A percentile compares a stretch with the other conserved stretches of the same genome.
phyloP scores from a whole-genome alignment of 2,888 invertebrate species.

The Parochlus steinenii region DNA sequence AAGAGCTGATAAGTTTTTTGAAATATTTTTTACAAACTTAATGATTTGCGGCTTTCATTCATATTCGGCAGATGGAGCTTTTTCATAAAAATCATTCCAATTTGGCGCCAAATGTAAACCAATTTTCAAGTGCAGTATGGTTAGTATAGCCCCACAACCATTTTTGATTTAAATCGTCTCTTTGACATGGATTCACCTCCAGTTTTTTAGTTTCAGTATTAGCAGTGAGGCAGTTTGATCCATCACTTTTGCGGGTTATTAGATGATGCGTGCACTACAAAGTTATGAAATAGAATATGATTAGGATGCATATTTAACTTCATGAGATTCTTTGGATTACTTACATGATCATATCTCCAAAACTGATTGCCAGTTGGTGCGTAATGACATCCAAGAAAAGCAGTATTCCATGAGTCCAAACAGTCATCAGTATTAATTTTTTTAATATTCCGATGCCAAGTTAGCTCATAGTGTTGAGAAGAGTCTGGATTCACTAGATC shows the following conservation, averaged over 20 bases:
- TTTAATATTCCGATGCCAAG: constrained; percentile 8
- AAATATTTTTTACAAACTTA: too few species aligned
- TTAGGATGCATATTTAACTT: not conserved
- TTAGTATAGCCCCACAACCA: constrained; percentile 12
- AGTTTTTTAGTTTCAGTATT: not conserved
- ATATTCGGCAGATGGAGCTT: not conserved
- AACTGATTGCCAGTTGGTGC: constrained; percentile 8
- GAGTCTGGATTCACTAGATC: constrained; percentile 1
- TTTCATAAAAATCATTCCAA: not conserved
- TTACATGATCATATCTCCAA: constrained; percentile 3
- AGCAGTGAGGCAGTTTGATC: constrained; percentile 1
- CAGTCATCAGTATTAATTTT: constrained; percentile 6
- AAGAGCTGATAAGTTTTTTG: too few species aligned
- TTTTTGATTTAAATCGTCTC: constrained; percentile 1
- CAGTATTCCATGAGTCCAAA: not conserved
- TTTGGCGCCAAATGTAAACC: constrained; percentile 7
- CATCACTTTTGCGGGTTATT: not conserved
- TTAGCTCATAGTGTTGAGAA: constrained; percentile 2
- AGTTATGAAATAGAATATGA: not conserved
- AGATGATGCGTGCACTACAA: constrained; percentile 5
- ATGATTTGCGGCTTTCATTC: too few species aligned
- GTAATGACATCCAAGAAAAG: constrained; percentile 4
- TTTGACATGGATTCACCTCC: constrained; percentile 1
- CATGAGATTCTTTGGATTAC: not conserved
- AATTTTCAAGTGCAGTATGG: constrained; percentile 3